Evolutionary conservation across 2,113 vertebrate genomes (phyloP).

Genomic region (Xerus inauris): DNA sequence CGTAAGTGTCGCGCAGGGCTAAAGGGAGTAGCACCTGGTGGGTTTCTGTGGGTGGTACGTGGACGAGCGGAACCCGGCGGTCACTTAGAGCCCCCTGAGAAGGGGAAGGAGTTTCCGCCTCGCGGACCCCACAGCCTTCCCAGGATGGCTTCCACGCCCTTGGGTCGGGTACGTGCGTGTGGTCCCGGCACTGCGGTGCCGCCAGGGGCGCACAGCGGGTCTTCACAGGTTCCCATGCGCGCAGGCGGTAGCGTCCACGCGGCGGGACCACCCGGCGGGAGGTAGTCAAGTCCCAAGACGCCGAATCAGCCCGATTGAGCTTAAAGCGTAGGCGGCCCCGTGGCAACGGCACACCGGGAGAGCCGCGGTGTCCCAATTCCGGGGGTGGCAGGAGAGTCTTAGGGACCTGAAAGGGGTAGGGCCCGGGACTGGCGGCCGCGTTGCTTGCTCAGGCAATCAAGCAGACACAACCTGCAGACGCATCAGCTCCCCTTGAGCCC

Average conservation of each 20-base stretch:
- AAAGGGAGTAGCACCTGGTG: neutral
- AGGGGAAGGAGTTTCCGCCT: neutral
- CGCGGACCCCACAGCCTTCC: neutral
- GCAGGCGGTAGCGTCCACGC: neutral
- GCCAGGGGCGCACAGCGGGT: conserved; percentile 23
- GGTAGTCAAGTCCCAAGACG: neutral
- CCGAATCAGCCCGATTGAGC: neutral
- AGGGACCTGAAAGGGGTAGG: conserved; percentile 27
- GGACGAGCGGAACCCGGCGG: neutral
- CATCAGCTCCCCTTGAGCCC: neutral
- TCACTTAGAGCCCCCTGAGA: neutral
- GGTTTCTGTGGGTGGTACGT: neutral
- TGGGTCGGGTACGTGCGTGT: conserved; percentile 28
- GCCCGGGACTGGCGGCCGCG: neutral
- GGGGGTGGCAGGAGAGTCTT: conserved; percentile 27
- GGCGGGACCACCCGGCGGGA: neutral
- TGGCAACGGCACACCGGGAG: neutral
- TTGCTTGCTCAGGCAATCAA: neutral
- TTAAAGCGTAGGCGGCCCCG: conserved; percentile 53
- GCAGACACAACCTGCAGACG: neutral
- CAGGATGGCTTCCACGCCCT: neutral
- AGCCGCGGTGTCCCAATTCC: conserved; percentile 47
- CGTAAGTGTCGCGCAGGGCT: conserved; percentile 82
- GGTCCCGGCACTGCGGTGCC: conserved; percentile 35
- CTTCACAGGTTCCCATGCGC: neutral